Percentiles rank a stretch among this genome's conserved stretches.
phyloP scores from a whole-genome alignment of 2,888 invertebrate genomes.

The Thecocarcelia acutangulata region DNA sequence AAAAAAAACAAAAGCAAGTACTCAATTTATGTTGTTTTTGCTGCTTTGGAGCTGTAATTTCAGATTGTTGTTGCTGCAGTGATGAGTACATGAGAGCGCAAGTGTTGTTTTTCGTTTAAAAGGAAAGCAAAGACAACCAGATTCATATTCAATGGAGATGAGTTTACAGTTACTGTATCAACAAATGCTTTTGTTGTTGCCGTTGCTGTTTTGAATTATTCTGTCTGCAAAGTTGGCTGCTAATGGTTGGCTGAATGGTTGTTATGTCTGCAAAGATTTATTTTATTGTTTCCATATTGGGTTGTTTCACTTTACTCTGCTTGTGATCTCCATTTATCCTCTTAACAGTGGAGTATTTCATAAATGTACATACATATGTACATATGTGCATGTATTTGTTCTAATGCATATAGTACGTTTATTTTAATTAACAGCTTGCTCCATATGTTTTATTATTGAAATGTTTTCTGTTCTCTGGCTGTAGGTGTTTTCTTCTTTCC shows the following conservation, averaged over 20 bases:
- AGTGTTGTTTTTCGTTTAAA: constrained; percentile 60
- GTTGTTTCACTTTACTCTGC: constrained; percentile 40
- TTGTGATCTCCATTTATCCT: constrained; percentile 69
- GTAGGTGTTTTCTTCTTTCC: not conserved
- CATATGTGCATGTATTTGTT: constrained; percentile 17
- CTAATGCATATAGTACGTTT: constrained; percentile 13
- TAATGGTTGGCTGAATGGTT: constrained; percentile 64
- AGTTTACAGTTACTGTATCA: constrained; percentile 41
- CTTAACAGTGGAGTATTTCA: constrained; percentile 34
- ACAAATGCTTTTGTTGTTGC: constrained; percentile 11
- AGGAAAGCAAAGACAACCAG: constrained; percentile 22
- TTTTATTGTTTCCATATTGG: constrained; percentile 40
- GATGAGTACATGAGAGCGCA: constrained; percentile 65
- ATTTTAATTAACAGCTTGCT: constrained; percentile 55
- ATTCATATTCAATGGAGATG: constrained; percentile 39
- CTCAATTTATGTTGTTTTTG: constrained; percentile 60
- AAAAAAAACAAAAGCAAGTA: constrained; percentile 56
- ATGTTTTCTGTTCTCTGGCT: constrained; percentile 31
- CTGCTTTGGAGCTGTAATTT: constrained; percentile 41
- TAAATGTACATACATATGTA: too few relatives aligned
- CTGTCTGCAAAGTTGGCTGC: constrained; percentile 70
- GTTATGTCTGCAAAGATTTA: constrained; percentile 33
- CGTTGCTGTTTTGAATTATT: constrained; percentile 32
- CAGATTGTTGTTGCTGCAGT: constrained; percentile 5
- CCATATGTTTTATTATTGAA: constrained; percentile 46